A percentile compares a stretch with the other conserved stretches of the same genome.
phyloP scores from a whole-genome alignment of 2,888 invertebrate species.

The Drosophila cracens region DNA sequence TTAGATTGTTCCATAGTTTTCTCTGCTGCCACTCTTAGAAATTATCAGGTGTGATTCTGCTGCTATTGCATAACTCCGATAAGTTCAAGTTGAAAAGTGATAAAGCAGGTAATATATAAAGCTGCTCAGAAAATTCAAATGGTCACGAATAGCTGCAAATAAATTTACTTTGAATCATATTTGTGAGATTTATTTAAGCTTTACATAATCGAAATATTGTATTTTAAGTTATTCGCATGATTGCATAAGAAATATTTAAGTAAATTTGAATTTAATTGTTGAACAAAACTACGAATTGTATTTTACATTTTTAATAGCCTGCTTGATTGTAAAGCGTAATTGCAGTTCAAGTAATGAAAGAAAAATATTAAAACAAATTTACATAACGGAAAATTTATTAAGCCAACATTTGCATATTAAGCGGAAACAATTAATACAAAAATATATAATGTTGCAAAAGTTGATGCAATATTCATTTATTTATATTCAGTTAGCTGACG shows the following conservation, averaged over 20 bases:
- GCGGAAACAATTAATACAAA: conserved; percentile 18
- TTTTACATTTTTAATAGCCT: neutral
- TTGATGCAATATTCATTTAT: neutral
- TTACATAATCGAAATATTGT: neutral
- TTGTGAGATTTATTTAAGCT: neutral
- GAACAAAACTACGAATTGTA: neutral
- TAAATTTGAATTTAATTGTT: neutral
- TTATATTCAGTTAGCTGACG: neutral
- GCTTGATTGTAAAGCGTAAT: neutral
- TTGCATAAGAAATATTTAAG: neutral
- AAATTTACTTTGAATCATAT: conserved; percentile 9
- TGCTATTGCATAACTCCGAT: conserved; percentile 24
- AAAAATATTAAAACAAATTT: conserved; percentile 9
- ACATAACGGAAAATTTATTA: conserved; percentile 6
- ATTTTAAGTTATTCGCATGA: neutral
- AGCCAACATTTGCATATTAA: conserved; percentile 22
- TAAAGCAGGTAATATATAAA: conserved; percentile 33
- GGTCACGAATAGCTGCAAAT: conserved; percentile 25
- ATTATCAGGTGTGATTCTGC: conserved; percentile 12
- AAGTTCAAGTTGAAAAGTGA: conserved; percentile 10
- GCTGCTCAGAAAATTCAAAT: conserved; percentile 22
- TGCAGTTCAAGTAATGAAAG: conserved; percentile 5
- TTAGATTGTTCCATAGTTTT: conserved; percentile 10
- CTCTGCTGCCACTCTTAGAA: conserved; percentile 16
- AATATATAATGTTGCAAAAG: neutral